Conservation (phyloP, 2,113 vertebrate species). For the Stercorarius parasiticus region DNA sequence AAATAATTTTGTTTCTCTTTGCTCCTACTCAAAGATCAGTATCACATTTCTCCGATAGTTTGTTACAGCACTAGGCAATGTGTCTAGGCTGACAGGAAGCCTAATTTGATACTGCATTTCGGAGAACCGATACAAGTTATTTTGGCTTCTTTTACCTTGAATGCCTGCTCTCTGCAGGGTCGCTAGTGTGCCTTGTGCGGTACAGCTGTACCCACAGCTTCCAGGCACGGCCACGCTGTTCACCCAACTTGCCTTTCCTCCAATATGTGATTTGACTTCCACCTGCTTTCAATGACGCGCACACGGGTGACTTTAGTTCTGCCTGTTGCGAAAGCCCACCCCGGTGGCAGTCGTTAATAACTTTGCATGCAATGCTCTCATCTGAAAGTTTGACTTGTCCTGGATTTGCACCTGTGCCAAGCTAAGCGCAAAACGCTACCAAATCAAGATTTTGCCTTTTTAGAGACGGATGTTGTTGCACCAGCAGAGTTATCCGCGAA, state of each 20-base stretch:
- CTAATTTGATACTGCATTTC: background rate
- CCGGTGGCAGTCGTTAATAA: fast-evolving
- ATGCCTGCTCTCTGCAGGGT: background rate
- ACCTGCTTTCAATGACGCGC: background rate
- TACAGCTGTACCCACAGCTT: background rate
- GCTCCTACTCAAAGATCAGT: background rate
- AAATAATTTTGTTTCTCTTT: background rate
- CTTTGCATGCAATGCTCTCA: background rate
- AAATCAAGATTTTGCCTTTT: background rate
- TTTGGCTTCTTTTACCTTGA: background rate
- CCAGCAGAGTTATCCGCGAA: background rate
- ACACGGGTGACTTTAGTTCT: no score
- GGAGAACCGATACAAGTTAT: background rate
- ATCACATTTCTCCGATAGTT: background rate
- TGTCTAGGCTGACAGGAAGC: background rate
- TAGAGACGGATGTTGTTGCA: background rate
- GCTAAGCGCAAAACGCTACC: background rate
- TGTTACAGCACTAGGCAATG: background rate
- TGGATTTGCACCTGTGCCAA: background rate
- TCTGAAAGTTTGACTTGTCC: background rate
- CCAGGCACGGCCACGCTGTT: background rate
- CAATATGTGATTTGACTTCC: background rate
- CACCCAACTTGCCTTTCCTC: background rate
- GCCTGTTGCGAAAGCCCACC: background rate
- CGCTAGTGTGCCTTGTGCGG: fast-evolving